Base-by-base conservation (phyloP, 1,140 invertebrate genomes). In the Hyles euphorbiae region DNA sequence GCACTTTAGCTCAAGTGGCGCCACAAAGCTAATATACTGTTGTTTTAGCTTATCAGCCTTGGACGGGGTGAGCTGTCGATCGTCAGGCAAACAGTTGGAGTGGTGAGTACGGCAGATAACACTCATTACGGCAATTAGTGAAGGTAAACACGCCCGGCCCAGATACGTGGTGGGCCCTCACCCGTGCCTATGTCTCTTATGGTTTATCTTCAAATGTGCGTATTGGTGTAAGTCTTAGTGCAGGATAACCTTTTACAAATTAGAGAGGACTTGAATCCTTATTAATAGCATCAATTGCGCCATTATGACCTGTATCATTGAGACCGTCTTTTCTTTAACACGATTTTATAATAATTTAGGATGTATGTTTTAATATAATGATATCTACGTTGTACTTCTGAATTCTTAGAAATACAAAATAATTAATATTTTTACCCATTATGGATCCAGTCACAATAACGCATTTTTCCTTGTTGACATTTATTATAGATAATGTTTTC, bases 111-210 rank as follows among this genome's bases (percentile, higher is more conserved):
- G 53, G 78, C 79, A 83, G 79, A 81, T 81, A 81, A 78, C 71
- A 59, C 74, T 81, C 81, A 83, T 84, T 82, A 83, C 62, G 74
- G 81, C 80, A 84, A 87, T 87, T 87, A 87, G 76, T 70, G 61
- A 72, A 76, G 68, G 72, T 73, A 84, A 87, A 84, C 73, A 83
- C 73, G 70, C 70, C 60, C 68, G 77, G 63, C 78, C 80, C 72
- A 78, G 74, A 75, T 79, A 72, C 61, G 63, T 50, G 52, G 47
- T 56, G 63, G 48, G 57, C 40, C 57, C 45, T 70, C 65, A 73
- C 68, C 70, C 59, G 64, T 40, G 36, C 5, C 8, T 40, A 40
- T 22, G 8, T 40, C 36, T 40, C 36, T 40, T 40, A 40, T 40
- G 36, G 36, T 8, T 40, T 40, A 40, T 40, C 36, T 5, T 40